These are phyloP conservation scores for Thymelicus sylvestris DNA, from an alignment of 2,888 invertebrate species.

Conservation along the genomic window DNA sequence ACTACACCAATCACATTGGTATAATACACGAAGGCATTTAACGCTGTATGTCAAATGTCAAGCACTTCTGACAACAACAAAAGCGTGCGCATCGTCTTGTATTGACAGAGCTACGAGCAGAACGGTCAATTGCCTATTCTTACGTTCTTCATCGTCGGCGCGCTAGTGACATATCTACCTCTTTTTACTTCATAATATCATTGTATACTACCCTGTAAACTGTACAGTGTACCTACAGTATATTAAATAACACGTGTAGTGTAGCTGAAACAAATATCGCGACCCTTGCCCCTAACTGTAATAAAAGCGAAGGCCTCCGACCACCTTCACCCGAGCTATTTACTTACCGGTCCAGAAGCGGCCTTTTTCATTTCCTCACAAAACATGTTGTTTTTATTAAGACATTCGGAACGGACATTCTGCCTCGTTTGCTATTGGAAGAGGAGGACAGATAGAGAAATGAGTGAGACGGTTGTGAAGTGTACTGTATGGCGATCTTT, in stretches of 20 bases:
- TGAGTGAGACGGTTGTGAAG: neutral
- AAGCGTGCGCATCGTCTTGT: too few relatives aligned
- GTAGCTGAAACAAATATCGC: slow-evolving; percentile 53
- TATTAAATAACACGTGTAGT: slow-evolving; percentile 36
- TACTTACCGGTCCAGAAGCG: slow-evolving; percentile 46
- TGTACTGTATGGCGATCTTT: too few relatives aligned
- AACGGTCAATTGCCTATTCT: too few relatives aligned
- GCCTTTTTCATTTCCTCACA: slow-evolving; percentile 63
- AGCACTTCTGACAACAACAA: too few relatives aligned
- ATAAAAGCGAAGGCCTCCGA: slow-evolving; percentile 56
- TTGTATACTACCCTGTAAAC: too few relatives aligned
- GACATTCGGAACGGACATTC: slow-evolving; percentile 50
- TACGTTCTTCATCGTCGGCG: too few relatives aligned
- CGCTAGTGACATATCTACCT: neutral
- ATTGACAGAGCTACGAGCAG: too few relatives aligned
- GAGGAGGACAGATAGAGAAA: neutral
- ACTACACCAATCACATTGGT: too few relatives aligned
- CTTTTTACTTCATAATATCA: too few relatives aligned
- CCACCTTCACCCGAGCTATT: slow-evolving; percentile 57
- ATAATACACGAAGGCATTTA: too few relatives aligned
- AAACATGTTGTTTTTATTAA: slow-evolving; percentile 63
- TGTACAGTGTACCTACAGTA: neutral
- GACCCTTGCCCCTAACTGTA: slow-evolving; percentile 56
- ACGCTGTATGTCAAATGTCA: too few relatives aligned
- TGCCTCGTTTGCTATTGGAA: slow-evolving; percentile 20